phyloP scores from a whole-genome alignment of 2,797 vertebrate genomes.

The Coluber constrictor region DNA sequence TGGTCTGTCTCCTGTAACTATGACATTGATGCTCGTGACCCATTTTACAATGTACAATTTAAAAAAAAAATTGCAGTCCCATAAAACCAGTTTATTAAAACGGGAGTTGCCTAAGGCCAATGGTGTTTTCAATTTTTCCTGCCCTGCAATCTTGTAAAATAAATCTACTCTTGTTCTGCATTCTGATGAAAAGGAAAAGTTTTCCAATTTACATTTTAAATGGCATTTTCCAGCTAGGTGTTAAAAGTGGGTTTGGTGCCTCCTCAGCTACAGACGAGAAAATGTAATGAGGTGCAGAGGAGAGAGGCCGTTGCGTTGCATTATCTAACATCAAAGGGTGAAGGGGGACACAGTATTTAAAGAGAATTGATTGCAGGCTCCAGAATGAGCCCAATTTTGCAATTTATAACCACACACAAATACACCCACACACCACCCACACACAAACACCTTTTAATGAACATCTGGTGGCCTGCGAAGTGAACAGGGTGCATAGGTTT shows the following conservation, averaged over 20 bases:
- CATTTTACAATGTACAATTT: background rate
- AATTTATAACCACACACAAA: background rate
- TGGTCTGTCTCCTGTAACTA: background rate
- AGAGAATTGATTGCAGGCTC: background rate
- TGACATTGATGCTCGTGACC: background rate
- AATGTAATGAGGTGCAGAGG: background rate
- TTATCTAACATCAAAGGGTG: background rate
- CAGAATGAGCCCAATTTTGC: background rate
- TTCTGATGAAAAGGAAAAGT: background rate
- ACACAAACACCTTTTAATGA: background rate
- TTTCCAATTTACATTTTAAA: background rate
- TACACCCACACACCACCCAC: background rate
- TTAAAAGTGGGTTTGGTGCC: background rate
- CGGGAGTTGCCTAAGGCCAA: too few species aligned
- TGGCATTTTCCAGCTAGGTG: background rate
- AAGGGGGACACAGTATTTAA: background rate
- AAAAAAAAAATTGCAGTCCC: background rate
- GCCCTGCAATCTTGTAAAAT: background rate
- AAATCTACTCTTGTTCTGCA: background rate
- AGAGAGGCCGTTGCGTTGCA: background rate
- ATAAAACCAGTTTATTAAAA: background rate
- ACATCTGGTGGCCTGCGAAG: background rate
- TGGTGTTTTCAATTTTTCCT: background rate
- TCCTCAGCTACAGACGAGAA: background rate
- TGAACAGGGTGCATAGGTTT: background rate